phyloP scores from a whole-genome alignment of 2,797 vertebrate species.

The Okamejei kenojei region DNA sequence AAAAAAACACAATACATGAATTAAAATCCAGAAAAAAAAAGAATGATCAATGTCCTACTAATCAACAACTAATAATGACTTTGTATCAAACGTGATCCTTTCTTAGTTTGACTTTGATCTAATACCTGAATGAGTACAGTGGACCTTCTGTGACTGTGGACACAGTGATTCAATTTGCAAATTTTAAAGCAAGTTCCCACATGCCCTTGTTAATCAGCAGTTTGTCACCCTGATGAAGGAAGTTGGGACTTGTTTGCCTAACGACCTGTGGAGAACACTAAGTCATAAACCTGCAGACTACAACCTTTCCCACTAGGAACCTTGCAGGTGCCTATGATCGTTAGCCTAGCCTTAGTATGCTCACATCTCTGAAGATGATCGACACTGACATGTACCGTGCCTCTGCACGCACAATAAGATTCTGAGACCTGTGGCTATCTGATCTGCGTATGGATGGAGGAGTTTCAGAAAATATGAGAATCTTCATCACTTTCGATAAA shows the following conservation, averaged over 20 bases:
- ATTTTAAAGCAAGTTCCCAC: slow-evolving; percentile 28
- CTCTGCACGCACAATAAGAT: neutral
- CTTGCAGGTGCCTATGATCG: neutral
- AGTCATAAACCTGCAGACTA: neutral
- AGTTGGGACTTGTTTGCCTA: slow-evolving; percentile 21
- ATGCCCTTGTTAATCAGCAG: neutral
- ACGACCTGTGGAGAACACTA: neutral
- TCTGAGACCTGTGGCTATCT: neutral
- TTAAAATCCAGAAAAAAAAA: too few relatives aligned
- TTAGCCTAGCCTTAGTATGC: neutral
- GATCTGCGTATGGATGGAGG: neutral
- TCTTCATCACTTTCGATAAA: slow-evolving; percentile 62
- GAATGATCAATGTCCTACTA: too few relatives aligned
- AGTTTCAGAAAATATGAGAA: slow-evolving; percentile 52
- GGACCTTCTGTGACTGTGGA: neutral
- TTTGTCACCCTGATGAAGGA: neutral
- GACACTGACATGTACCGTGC: neutral
- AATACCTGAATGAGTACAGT: neutral
- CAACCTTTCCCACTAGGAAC: neutral
- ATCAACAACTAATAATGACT: neutral
- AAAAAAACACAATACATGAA: too few relatives aligned
- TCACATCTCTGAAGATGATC: neutral
- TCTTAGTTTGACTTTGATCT: neutral
- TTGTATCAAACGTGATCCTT: neutral
- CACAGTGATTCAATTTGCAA: neutral